These are phyloP conservation scores for Leucania comma DNA, from an alignment of 2,888 invertebrate species.

Conservation along the genomic window DNA sequence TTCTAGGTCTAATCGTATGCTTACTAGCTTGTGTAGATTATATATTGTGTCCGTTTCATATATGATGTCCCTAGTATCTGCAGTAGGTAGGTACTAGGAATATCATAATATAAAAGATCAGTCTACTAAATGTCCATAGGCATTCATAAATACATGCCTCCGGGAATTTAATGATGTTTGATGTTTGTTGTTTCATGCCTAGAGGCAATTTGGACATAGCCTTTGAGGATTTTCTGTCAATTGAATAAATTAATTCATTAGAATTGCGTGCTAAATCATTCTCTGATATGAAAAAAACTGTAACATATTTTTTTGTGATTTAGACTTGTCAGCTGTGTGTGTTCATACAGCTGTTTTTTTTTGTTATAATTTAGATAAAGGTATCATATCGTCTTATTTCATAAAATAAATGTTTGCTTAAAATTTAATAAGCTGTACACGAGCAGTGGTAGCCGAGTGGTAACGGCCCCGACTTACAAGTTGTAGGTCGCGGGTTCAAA, in stretches of 20 bases:
- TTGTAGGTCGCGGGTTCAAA: too few relatives aligned
- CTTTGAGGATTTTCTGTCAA: slow-evolving; percentile 9
- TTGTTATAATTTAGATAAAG: background rate
- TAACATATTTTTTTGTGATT: background rate
- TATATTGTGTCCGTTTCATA: too few relatives aligned
- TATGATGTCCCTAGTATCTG: too few relatives aligned
- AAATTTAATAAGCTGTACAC: too few relatives aligned
- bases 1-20: too few relatives aligned
- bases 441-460: too few relatives aligned
- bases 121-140: background rate
- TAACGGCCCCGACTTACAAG: too few relatives aligned
- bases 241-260: background rate
- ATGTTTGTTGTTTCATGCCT: slow-evolving; percentile 37
- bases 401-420: too few relatives aligned
- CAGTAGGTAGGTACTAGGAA: too few relatives aligned
- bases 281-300: background rate
- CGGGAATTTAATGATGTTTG: slow-evolving; percentile 26
- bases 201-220: background rate
- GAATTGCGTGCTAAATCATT: background rate
- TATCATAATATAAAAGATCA: background rate
- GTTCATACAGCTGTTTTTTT: too few relatives aligned
- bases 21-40: too few relatives aligned
- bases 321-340: background rate
- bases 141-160: background rate
- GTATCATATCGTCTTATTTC: too few relatives aligned